Evolutionary conservation across 2,888 invertebrate genomes (phyloP), one percentile per base, ranked within the genome.

Genomic region (Diplazon laetatorius): DNA sequence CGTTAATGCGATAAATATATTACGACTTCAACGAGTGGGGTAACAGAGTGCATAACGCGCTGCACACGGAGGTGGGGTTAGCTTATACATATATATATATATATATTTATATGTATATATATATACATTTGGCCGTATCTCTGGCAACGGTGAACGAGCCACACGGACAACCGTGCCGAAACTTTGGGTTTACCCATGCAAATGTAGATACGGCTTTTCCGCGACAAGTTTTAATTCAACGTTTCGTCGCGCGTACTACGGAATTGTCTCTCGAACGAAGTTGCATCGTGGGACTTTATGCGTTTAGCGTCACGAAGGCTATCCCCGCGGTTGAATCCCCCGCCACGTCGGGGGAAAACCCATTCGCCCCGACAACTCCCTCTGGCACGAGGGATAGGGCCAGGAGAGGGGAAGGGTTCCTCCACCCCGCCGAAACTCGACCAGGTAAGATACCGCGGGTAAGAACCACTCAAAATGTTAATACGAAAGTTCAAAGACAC

Each of bases 391-490:
- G 30, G 30, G 30, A 6, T 30, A n/a, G n/a, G 30, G 30, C 30
- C 2, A 30, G 30, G 6, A 6, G 30, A 6, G 30, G 30, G 44
- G 46, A 5, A 9, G 12, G n/a, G 48, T 22, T 35, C 3, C 37
- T n/a, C 5, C 48, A 37, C 16, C 20, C 16, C 55, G 46, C 37
- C n/a, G 37, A 25, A 55, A 55, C 52, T 20, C 50, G 50, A 48
- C 71, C 75, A 79, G 78, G 78, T 76, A 69, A 79, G 71, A 79
- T 68, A 75, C 63, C 78, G 35, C 75, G 50, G 66, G 73, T n/a
- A 60, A 76, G 80, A 86, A 84, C 83, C 85, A 85, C 86, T 86
- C 86, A 86, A 87, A 87, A 87, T 87, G 86, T 82, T 86, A 86
- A 87, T 86, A 82, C 76, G 78, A 82, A 85, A 86, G 85, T 86